A percentile compares a stretch with the other conserved stretches of the same genome.
Conservation (phyloP, 2,888 invertebrate genomes). For the Drosophila pseudotalamancana region DNA sequence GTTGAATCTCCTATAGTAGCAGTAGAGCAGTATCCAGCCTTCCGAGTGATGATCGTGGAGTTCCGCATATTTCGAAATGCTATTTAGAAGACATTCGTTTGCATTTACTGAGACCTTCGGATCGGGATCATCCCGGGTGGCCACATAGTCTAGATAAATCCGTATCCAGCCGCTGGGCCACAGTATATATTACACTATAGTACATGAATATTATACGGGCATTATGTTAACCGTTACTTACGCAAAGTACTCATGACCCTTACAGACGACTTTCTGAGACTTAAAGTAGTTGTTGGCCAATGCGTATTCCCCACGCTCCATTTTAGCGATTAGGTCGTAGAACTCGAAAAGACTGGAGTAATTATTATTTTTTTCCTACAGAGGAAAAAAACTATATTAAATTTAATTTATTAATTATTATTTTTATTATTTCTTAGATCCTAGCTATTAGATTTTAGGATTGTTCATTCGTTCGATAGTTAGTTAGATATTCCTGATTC, state of each 20-base stretch:
- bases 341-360: constrained; percentile 45
- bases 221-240: constrained; percentile 33
- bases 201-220: neutral
- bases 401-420: neutral
- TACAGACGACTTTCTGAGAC: constrained; percentile 10
- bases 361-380: constrained; percentile 25
- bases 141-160: constrained; percentile 64
- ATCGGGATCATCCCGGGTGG: constrained; percentile 49
- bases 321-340: constrained; percentile 52
- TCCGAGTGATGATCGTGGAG: constrained; percentile 30
- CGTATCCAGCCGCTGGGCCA: constrained; percentile 49
- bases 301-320: constrained; percentile 63
- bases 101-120: constrained; percentile 39
- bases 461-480: no score
- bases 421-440: no score
- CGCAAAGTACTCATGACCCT: constrained; percentile 42
- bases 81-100: constrained; percentile 59
- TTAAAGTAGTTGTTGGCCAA: constrained; percentile 48
- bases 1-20: constrained; percentile 63
- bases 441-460: no score
- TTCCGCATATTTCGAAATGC: constrained; percentile 37
- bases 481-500: no score
- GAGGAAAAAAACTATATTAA: neutral
- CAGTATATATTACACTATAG: neutral
- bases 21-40: constrained; percentile 73